Evolutionary conservation across 2,113 vertebrate genomes (phyloP), one percentile per base, ranked within the genome.

Genomic region (Labrus mixtus): DNA sequence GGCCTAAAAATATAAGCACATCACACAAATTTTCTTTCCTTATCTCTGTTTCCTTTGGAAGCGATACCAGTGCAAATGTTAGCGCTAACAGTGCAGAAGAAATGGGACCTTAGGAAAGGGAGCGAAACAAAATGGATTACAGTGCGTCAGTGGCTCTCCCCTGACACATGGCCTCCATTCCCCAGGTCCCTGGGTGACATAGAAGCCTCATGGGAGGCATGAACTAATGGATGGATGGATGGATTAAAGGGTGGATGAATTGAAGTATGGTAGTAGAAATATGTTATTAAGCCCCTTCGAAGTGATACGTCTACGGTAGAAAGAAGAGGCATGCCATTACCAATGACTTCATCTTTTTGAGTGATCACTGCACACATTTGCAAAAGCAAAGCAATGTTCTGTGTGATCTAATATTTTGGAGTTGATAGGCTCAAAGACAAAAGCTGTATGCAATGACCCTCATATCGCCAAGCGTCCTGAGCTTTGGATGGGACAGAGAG

Each of bases 61-160:
- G 20, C 79, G 66, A 76, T 87, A 86, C 62, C 46, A 45, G 59
- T 43, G 60, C 50, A 83, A 87, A 83, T 74, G 71, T 61, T 89
- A 74, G 54, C 79, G 72, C 68, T 87, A 90, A 80, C 68, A 65
- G 75, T 78, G 87, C 82, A 86, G 57, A 78, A 84, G 77, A 76
- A 81, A 83, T 56, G 58, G 59, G 80, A 79, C 68, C 55, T 64
- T 58, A 84, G 83, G 78, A 91, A 92, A 89, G 90, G 78, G 84
- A 93, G 89, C 84, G 84, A 93, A 90, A 90, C 87, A 90, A 93
- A 94, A 89, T 86, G 78, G 89, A 94, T 94, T 92, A 89, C 78
- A 92, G 86, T 61, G 84, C 78, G 46, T 90, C 81, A 79, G 76
- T 91, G 70, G 73, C 64, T 76, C 83, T 91, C 90, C 89, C 82